These are phyloP conservation scores for Perdita meconis DNA, from an alignment of 2,888 invertebrate species.

Conservation along the genomic window DNA sequence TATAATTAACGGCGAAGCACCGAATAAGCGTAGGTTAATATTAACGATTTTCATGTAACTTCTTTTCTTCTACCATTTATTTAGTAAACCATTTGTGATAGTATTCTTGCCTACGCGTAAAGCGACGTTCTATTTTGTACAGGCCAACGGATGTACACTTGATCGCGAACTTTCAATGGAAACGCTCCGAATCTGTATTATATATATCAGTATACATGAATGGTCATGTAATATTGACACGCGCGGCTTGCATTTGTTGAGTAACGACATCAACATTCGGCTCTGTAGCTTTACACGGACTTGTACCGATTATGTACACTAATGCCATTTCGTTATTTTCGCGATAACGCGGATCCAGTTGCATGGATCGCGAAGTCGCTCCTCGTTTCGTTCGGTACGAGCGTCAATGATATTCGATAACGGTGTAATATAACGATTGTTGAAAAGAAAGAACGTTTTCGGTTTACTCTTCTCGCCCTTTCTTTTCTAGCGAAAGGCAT, in stretches of 20 bases:
- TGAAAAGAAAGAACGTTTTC: constrained; percentile 6
- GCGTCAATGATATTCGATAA: constrained; percentile 19
- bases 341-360: constrained; percentile 29
- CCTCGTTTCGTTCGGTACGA: constrained; percentile 30
- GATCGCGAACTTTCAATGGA: constrained; percentile 12
- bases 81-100: constrained; percentile 10
- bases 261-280: constrained; percentile 19
- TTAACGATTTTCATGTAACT: constrained; percentile 5
- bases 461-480: constrained; percentile 20
- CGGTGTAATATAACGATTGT: constrained; percentile 30
- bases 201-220: constrained; percentile 35
- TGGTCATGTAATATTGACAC: constrained; percentile 17
- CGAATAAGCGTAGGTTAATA: neutral
- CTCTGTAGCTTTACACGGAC: constrained; percentile 19
- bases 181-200: constrained; percentile 38
- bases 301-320: neutral
- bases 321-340: constrained; percentile 14
- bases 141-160: constrained; percentile 32
- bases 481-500: neutral
- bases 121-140: constrained; percentile 52
- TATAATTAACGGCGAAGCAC: neutral
- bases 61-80: neutral
- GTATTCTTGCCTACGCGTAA: constrained; percentile 30
- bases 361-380: constrained; percentile 17
- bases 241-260: constrained; percentile 47